A percentile compares a stretch with the other conserved stretches of the same genome.
Evolutionary conservation across 2,113 vertebrate genomes (phyloP).

Genomic region (Apteryx mantelli): DNA sequence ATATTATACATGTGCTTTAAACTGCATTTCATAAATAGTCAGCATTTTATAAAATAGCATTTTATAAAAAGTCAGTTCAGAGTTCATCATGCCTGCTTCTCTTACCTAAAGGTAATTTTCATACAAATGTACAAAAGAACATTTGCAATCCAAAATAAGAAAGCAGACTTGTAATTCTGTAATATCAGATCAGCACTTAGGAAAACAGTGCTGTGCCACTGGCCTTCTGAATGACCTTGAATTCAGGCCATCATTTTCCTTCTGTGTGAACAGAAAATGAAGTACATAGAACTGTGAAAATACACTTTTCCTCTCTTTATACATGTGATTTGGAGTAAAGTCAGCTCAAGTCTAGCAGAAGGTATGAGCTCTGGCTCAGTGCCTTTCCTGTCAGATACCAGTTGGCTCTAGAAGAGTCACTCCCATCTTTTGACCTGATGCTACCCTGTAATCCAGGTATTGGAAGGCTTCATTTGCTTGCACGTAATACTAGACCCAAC

Average conservation of each 20-base stretch:
- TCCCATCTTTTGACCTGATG: not conserved
- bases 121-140: not conserved
- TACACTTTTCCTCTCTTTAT: not conserved
- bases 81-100: not conserved
- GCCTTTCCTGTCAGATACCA: not conserved
- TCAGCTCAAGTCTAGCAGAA: not conserved
- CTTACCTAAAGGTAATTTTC: not conserved
- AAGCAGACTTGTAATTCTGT: not conserved
- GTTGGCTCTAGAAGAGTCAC: not conserved
- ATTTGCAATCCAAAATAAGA: not conserved
- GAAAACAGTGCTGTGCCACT: not conserved
- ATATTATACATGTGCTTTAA: not conserved
- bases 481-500: accelerated
- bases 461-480: not conserved
- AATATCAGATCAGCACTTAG: not conserved
- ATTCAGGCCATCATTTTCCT: not conserved
- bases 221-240: not conserved
- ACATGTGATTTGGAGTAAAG: not conserved
- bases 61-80: not conserved
- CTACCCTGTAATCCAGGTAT: not conserved
- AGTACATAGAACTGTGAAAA: not conserved
- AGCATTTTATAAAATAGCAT: not conserved
- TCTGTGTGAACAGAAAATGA: not conserved
- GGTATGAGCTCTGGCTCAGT: not conserved
- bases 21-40: not conserved